phyloP scores from a whole-genome alignment of 2,797 vertebrate genomes.

The Pogoniulus pusillus region DNA sequence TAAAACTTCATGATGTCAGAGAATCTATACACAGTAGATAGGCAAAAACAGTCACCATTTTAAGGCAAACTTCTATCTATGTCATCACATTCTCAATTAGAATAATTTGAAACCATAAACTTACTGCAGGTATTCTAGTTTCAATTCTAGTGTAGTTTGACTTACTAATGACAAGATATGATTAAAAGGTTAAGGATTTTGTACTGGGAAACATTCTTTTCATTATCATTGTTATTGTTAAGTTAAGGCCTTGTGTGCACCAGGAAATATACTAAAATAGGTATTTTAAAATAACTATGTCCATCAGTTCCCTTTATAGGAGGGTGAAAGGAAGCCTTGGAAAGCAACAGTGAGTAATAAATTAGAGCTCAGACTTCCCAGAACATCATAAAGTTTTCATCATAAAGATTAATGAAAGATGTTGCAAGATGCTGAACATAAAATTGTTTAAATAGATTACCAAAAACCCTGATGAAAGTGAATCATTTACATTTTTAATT shows the following conservation, averaged over 20 bases:
- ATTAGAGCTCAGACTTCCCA: not conserved
- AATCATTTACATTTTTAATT: not conserved
- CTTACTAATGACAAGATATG: not conserved
- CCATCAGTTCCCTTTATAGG: not conserved
- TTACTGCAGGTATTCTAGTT: not conserved
- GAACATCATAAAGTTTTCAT: not conserved
- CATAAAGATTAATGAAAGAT: not conserved
- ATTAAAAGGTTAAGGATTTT: not conserved
- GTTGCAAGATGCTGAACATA: not conserved
- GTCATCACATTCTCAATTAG: not conserved
- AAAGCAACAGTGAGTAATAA: not conserved
- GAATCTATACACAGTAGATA: not conserved
- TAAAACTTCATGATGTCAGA: not conserved
- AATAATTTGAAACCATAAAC: not conserved
- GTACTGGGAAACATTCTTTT: not conserved
- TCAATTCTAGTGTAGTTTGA: not conserved
- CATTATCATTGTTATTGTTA: not conserved
- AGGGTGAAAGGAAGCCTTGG: not conserved
- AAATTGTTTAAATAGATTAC: not conserved
- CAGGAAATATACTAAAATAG: not conserved
- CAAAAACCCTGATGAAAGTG: not conserved
- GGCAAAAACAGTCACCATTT: not conserved
- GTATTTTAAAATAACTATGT: not conserved
- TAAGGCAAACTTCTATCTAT: not conserved
- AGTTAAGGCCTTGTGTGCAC: not conserved